Evolutionary conservation across 2,113 vertebrate genomes (phyloP).

Genomic region (Zosterops lateralis): DNA sequence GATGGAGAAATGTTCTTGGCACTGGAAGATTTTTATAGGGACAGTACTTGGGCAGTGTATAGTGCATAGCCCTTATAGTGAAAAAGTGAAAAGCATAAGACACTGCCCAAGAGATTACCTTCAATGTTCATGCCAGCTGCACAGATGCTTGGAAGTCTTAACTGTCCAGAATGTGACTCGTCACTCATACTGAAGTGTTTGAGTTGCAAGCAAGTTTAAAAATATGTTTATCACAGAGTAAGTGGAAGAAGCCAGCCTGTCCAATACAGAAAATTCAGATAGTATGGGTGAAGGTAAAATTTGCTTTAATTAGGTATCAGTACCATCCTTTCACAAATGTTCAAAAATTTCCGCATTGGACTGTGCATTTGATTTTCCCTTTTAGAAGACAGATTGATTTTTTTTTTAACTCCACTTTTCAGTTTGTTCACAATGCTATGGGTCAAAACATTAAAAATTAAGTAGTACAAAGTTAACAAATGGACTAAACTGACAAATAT

Average conservation of each 20-base stretch:
- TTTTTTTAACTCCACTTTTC: background rate
- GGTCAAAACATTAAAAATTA: background rate
- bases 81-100: background rate
- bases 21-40: conserved; percentile 8
- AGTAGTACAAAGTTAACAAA: background rate
- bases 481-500: background rate
- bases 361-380: background rate
- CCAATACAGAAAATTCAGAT: background rate
- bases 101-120: background rate
- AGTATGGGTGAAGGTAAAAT: background rate
- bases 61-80: background rate
- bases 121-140: background rate
- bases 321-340: background rate
- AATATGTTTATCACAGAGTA: background rate
- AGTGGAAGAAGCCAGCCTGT: background rate
- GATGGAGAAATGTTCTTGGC: conserved; percentile 65
- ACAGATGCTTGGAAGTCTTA: background rate
- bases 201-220: background rate
- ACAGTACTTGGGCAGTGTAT: background rate
- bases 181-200: background rate
- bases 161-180: background rate
- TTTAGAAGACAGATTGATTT: background rate
- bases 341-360: background rate
- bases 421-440: background rate
- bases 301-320: background rate